Evolutionary conservation across 1,140 invertebrate genomes (phyloP), one percentile per base, ranked within the genome.

Genomic region (Wiebesia pumilae): DNA sequence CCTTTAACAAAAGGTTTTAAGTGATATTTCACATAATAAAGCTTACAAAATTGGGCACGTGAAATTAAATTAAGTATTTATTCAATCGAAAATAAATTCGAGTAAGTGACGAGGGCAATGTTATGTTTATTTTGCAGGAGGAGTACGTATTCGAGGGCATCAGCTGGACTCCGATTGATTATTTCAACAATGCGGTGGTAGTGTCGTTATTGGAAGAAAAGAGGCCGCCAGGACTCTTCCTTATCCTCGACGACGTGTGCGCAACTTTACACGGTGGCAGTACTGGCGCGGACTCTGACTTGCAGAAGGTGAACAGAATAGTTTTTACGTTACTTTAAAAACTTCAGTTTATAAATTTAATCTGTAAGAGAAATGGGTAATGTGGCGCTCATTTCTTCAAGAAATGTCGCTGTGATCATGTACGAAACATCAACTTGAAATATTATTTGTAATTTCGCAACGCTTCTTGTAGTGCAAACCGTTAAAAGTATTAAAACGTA

Each of bases 171-270:
- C 94, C 95, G n/a, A 96, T 97, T 87, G 96, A 97, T 40, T 97
- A 96, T 91, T 97, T 97, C 93, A 96, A 97, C 93, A 97, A 97
- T 89, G 95, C 96, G 88, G 93, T 97, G 81, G 96, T 96, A 67
- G 96, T 96, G 87, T 96, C 97, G 89, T 91, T 97, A 79, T 96
- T 97, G 79, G 95, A 94, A 91, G 93, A 92, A 9, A 95, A 95
- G 90, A 90, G 92, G 83, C 95, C 95, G 16, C 95, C 95, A 82
- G 96, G 96, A 87, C 94, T 96, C 65, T 96, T 96, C 92, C 94
- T 95, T 87, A 93, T 97, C 24, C 91, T 97, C 27, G 96, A 97
- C 90, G 96, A 97, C 92, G 95, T 97, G 9, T 97, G 96, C 93
- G 96, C 96, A 3, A 97, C 96, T 33, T 94, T 96, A 91, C 96